Base-by-base conservation (phyloP, 2,113 vertebrate genomes). In the Oryzias celebensis region DNA sequence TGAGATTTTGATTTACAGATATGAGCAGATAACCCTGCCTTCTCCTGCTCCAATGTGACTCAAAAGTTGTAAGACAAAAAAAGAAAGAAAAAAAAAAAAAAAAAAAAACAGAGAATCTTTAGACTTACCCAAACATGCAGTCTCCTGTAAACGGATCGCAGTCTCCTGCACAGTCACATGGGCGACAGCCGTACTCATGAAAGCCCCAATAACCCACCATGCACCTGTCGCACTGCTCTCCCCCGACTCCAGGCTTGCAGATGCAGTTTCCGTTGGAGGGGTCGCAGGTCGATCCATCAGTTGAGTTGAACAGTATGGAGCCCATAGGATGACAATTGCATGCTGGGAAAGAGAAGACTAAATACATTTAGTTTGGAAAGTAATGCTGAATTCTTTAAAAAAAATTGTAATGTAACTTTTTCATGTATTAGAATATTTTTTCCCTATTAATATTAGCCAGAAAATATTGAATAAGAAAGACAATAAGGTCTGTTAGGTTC, bases 201-300 rank as follows among this genome's bases (percentile, higher is more conserved):
- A 98, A 96, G 62, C 96, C 97, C 96, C 96, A 99, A 87, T 98
- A 98, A 58, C 97, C 95, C 10, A 95, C 93, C 85, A 97, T 94
- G 75, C 97, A 99, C 71, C 75, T 91, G 90, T 98, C 94, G 1
- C 97, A 98, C 50, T 71, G 91, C 16, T 91, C 90, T n/a, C 95
- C 95, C 0, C 94, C 93, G 45, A 99, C 94, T 0, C 97, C 97
- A 0, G 95, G 94, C 80, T 98, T 98, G 83, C 97, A 99, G 80
- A 95, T 89, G 45, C 97, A 99, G 86, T 96, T 92, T 0, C 97
- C 96, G 0, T 92, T 95, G 82, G 90, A 89, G 56, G 95, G 93
- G 79, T 98, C 95, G 36, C 97, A 99, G 48, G 67, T 70, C 4
- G 87, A 87, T 65, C 55, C 45, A 0, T 89, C 88, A 3, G 85